These are phyloP conservation scores for Stramonita haemastoma DNA, from an alignment of 2,888 invertebrate genomes.

Conservation along the genomic window DNA sequence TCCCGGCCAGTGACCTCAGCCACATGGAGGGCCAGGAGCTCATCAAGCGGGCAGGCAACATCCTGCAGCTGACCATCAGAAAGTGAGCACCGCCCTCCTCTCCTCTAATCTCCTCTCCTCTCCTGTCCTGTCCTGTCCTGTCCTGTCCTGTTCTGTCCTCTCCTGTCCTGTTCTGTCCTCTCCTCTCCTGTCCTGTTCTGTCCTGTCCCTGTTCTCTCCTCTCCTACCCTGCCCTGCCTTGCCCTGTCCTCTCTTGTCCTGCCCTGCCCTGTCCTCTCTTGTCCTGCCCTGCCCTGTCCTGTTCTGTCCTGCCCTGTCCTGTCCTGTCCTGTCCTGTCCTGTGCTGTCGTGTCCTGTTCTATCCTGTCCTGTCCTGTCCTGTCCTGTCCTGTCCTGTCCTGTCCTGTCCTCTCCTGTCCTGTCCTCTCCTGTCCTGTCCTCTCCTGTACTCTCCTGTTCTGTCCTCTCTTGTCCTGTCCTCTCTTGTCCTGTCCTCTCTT, in stretches of 20 bases:
- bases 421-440: not conserved
- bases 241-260: too few relatives aligned
- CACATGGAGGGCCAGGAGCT: slow-evolving; percentile 73
- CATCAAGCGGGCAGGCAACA: slow-evolving; percentile 71
- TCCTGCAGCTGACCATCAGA: slow-evolving; percentile 73
- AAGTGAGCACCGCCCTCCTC: slow-evolving; percentile 60
- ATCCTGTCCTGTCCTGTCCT: not conserved
- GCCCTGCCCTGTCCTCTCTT: not conserved
- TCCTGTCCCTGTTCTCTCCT: too few relatives aligned
- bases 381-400: not conserved
- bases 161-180: too few relatives aligned
- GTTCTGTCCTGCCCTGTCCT: not conserved
- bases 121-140: not conserved
- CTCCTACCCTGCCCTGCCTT: too few relatives aligned
- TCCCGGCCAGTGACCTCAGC: slow-evolving; percentile 69
- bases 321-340: not conserved
- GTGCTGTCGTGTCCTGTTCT: too few relatives aligned
- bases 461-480: too few relatives aligned
- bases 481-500: too few relatives aligned
- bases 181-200: too few relatives aligned
- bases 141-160: not conserved
- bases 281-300: not conserved
- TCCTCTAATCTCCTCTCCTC: not conserved
- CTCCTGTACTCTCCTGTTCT: not conserved
- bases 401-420: not conserved